Base-by-base conservation (phyloP, 2,797 vertebrate species). In the Chromis chromis region DNA sequence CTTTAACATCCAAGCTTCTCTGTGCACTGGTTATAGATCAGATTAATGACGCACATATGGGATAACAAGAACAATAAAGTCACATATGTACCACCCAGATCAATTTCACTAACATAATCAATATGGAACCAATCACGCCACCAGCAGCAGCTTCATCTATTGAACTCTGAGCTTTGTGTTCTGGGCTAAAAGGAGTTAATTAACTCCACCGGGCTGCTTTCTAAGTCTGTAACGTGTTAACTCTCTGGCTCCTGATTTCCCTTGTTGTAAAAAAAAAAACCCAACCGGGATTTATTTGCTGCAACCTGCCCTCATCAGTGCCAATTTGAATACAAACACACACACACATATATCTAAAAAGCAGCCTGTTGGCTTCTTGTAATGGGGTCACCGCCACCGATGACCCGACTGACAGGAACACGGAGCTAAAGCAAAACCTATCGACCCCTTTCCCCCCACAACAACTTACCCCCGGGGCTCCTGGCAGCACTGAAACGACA, bases 41-140 rank as follows among this genome's bases (percentile, higher is more conserved):
- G 16, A n/a, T 76, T 58, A 67, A 76, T 59, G 3, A 24, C 53
- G 59, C 21, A 73, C n/a, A 39, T 55, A 62, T 9, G 33, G 9
- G n/a, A 75, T 50, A 76, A 59, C 61, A 64, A n/a, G 12, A 71
- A 62, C 57, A 17, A 39, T 33, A 31, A 77, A 81, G 81, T 70
- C 44, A 78, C 83, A 83, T 66, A 70, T 52, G 49, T 55, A 22
- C 24, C 40, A 54, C 28, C 65, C 33, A 40, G 71, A 88, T 84
- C 80, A n/a, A 86, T 88, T 75, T 58, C 68, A n/a, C 68, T 75
- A 61, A 64, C 58, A 25, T 2, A 76, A 90, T 87, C 80, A 71
- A 89, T 83, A 76, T 28, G 6, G 75, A 78, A 79, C 64, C 54
- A 58, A 39, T 56, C 21, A 46, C 44, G 19, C 27, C 25, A 17